phyloP scores from a whole-genome alignment of 2,888 invertebrate genomes.

The Polietes domitor region DNA sequence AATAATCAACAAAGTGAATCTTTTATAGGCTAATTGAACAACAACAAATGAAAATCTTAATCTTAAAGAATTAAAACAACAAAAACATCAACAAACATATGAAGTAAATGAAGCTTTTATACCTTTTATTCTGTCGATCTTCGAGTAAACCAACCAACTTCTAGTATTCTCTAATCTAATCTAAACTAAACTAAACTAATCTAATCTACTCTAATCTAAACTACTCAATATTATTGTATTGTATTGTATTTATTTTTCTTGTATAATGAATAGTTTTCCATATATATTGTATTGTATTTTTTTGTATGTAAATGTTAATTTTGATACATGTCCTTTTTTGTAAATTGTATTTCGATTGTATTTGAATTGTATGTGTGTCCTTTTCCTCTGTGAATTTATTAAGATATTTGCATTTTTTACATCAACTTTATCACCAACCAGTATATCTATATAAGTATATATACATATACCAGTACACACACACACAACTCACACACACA shows the following conservation, averaged over 20 bases:
- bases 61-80: background rate
- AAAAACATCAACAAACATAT: background rate
- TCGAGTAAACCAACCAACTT: background rate
- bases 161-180: background rate
- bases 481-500: background rate
- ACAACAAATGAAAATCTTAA: background rate
- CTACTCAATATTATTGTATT: conserved; percentile 9
- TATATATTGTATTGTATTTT: background rate
- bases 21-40: background rate
- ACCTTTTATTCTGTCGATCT: conserved; percentile 6
- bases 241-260: conserved; percentile 14
- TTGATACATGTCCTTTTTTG: conserved; percentile 24
- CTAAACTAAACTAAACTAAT: background rate
- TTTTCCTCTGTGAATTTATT: conserved; percentile 15
- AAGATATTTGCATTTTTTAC: background rate
- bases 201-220: background rate
- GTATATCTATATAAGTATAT: background rate
- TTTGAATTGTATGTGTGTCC: conserved; percentile 24
- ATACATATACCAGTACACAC: too few species aligned
- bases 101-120: background rate
- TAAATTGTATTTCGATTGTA: conserved; percentile 35
- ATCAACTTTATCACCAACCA: conserved; percentile 35
- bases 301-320: conserved; percentile 17
- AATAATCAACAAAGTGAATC: background rate
- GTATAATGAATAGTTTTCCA: background rate